Base-by-base conservation (phyloP, 2,888 invertebrate species). In the Eumacrocentrus americanus region DNA sequence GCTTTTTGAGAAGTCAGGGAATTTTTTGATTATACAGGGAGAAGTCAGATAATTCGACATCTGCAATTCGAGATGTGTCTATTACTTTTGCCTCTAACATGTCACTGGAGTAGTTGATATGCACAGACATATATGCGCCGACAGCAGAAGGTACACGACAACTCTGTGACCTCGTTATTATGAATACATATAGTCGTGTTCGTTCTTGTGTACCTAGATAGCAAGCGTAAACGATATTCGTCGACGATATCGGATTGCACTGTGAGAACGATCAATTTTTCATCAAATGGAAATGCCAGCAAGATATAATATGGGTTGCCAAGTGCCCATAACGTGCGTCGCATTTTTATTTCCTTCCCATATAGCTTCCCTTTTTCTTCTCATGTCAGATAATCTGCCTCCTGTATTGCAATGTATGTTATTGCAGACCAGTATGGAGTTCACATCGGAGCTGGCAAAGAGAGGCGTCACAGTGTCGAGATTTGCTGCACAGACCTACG, bases 401-500 rank as follows among this genome's bases (percentile, higher is more conserved):
- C 18, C 38, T 1, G 3, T 9, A 4, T 20, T 11, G 4, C 42
- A 7, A 42, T 42, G 9, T 42, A 3, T 20, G 16, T 60, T 50
- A 60, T 70, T 71, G 6, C 82, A 90, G 90, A 89, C 88, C 1
- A 87, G 87, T 67, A 82, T 84, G 61, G 86, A 87, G 80, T 91
- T 91, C 74, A 80, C 83, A 38, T 81, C 82, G 2, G 86, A 87
- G 66, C 85, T 89, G 81, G 82, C 83, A 23, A 80, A 77, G 1
- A 79, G 82, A 22, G 84, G 85, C 0, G 85, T 84, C 0, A 74
- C 83, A 1, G 81, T 88, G 2, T 89, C 90, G 0, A 85, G 85
- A 57, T 91, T 87, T 79, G 90, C 92, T 0, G 88, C 90, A 0
- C 91, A 92, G 73, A 89, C 92, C 0, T 95, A 94, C 78, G 95